Evolutionary conservation across 2,797 vertebrate species (phyloP), one percentile per base, ranked within the genome.

Genomic region (Spinus olivaceus): DNA sequence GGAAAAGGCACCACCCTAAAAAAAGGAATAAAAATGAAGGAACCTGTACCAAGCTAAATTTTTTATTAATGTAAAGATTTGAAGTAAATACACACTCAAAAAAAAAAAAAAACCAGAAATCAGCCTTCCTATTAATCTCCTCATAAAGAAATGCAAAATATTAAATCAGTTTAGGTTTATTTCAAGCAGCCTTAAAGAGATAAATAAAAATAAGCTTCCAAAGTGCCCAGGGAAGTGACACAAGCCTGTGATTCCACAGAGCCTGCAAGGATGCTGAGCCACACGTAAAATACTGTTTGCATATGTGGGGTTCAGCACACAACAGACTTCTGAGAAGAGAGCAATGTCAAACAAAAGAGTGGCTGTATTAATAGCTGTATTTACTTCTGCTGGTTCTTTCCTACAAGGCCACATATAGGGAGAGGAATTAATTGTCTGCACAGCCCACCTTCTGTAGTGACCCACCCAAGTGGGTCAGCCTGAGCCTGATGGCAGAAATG

Each of bases 401-500:
- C 77, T 53, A 6, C 22, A 88, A 85, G 78, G 51, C 46, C 80
- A 13, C 0, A 4, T 47, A 32, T 22, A 46, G 28, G 63, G 47
- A 39, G 39, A 93, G 33, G 66, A 78, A 74, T 81, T 88, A 72
- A 56, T 84, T 81, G 15, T 51, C 47, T 50, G n/a, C 35, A 86
- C 39, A 73, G 32, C 37, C 78, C 83, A 84, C 81, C 56, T 65
- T 53, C 77, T 54, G 28, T 17, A 39, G 92, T 84, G 79, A 94
- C 92, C 90, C 84, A 95, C 57, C 72, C 88, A 96, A 72, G 33
- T 96, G 95, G 94, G 93, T 95, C 89, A 96, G 84, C 79, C 73
- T 18, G 21, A 96, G 86, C 90, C 87, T 76, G 86, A 92, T 20
- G 39, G 92, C 76, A 96, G 92, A 96, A 96, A 76, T 53, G 80